Percentiles rank a stretch among this genome's conserved stretches.
Conservation (phyloP, 2,113 vertebrate genomes). For the Montifringilla adamsi region DNA sequence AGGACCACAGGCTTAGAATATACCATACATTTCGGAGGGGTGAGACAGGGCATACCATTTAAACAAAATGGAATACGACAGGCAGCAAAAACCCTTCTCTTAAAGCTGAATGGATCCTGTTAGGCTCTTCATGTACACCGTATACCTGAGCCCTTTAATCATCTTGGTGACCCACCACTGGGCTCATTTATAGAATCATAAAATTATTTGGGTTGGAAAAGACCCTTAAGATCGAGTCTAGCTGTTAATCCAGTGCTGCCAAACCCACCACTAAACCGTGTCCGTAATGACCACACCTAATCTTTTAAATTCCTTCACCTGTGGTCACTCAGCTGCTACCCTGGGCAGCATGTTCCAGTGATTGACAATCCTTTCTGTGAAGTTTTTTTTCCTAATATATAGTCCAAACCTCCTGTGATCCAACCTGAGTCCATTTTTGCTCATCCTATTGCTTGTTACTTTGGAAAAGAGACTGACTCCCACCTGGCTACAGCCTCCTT, state of each 20-base stretch:
- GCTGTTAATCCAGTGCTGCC: background rate
- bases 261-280: background rate
- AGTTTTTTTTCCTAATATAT: background rate
- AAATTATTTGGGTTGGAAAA: background rate
- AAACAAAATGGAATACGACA: too few species aligned
- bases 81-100: background rate
- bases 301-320: background rate
- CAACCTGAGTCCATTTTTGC: background rate
- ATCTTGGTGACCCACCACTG: background rate
- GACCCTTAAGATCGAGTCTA: background rate
- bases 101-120: background rate
- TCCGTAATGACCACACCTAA: background rate
- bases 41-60: too few species aligned
- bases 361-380: background rate
- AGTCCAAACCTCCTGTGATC: background rate
- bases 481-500: background rate
- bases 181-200: background rate
- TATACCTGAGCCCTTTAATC: background rate
- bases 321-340: background rate
- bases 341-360: background rate
- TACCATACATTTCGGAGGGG: too few species aligned
- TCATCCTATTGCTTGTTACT: background rate
- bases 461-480: background rate
- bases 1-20: too few species aligned
- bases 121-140: background rate